Evolutionary conservation across 2,888 invertebrate genomes (phyloP), one percentile per base, ranked within the genome.

Genomic region (Drosophila greeni): DNA sequence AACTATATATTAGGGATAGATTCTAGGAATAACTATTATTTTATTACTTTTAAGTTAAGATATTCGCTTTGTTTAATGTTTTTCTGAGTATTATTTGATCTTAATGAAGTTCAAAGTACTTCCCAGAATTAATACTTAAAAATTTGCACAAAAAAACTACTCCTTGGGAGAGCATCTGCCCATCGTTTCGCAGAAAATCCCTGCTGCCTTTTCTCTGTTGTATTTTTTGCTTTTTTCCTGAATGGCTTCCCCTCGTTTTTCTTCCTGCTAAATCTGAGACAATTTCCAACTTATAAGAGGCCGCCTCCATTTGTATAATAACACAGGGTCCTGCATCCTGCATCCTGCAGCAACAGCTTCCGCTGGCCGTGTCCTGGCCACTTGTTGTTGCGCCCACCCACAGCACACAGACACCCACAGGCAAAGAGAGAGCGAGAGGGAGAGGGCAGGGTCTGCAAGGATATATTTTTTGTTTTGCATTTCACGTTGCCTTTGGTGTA

Each of bases 291-390:
- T 77, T 80, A 75, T 65, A 71, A 68, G 66, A 66, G 70, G 53
- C 61, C 70, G 74, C 74, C 66, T 72, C 72, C 81, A 80, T 80
- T 80, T 78, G 75, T 73, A 75, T 79, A 80, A 79, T 79, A 73
- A 73, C 78, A 77, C 66, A 73, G 74, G 61, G 68, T 51, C 61
- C 61, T 61, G 77, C 73, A 68, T 64, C 64, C 74, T 71, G 70
- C 60, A 55, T 49, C 58, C 56, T 42, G 40, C 53, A 66, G 65
- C 67, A 66, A 54, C 66, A 66, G 67, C 67, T 66, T 66, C 67
- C 67, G 60, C 54, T 67, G 26, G 49, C 58, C 72, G 58, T 52
- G 51, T 70, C 66, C 65, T 66, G 67, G 76, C 80, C 80, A 78
- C 81, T 78, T 78, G 78, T 78, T 78, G 78, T 78, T 76, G 79